These are phyloP conservation scores for Diadumene lineata DNA, from an alignment of 92 coral and sea anemone species.

Conservation along the genomic window DNA sequence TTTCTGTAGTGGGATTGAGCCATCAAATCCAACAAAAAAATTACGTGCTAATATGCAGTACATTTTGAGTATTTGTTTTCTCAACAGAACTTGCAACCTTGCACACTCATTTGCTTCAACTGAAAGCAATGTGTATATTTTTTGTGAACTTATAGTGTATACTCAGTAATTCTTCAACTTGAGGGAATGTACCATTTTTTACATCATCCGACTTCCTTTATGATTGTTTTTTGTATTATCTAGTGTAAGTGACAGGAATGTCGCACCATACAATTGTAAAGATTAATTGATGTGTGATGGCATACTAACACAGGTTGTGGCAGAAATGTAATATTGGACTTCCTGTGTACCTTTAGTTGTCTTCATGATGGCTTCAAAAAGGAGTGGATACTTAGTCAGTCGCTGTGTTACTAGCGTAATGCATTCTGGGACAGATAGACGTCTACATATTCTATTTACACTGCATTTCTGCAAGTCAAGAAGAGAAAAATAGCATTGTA, in stretches of 20 bases:
- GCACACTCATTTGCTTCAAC: no score
- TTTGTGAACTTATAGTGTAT: constrained; percentile 59
- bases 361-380: constrained; percentile 92
- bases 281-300: no score
- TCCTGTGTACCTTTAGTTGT: constrained; percentile 78
- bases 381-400: constrained; percentile 90
- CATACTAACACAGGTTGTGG: neutral
- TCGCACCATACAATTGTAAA: no score
- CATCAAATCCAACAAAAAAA: no score
- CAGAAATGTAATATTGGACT: neutral
- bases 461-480: constrained; percentile 70
- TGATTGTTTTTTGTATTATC: no score
- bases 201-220: no score
- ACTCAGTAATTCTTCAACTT: constrained; percentile 81
- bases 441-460: constrained; percentile 81
- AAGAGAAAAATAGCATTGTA: no score
- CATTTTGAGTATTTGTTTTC: no score
- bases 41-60: no score
- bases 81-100: no score
- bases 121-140: neutral
- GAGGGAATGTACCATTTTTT: constrained; percentile 81
- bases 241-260: no score
- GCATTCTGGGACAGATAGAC: constrained; percentile 90
- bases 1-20: no score
- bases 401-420: constrained; percentile 95